These are phyloP conservation scores for Diaprepes abbreviatus DNA, from an alignment of 2,888 invertebrate species.

Conservation along the genomic window DNA sequence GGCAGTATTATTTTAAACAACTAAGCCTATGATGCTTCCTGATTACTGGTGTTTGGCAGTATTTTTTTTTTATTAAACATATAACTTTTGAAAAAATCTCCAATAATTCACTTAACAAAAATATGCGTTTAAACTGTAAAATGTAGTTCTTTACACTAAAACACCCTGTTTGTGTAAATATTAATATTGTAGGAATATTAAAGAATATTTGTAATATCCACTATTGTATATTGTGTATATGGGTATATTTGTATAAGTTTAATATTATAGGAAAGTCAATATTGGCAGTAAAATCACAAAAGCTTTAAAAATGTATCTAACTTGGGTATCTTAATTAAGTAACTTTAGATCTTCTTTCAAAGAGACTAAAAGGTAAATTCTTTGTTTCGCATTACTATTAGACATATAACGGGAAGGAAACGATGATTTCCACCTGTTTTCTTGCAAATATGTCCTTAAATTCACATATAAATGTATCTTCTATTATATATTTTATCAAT, in stretches of 20 bases:
- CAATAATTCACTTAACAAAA: slow-evolving; percentile 22
- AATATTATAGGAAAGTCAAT: slow-evolving; percentile 11
- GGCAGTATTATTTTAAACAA: slow-evolving; percentile 15
- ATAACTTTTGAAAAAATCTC: slow-evolving; percentile 37
- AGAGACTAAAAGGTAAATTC: too few relatives aligned
- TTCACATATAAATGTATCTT: too few relatives aligned
- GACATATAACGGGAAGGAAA: too few relatives aligned
- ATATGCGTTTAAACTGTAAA: not conserved
- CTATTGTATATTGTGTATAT: slow-evolving; percentile 27
- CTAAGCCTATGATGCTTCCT: slow-evolving; percentile 21
- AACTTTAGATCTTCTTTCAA: too few relatives aligned
- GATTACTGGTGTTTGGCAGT: slow-evolving; percentile 29
- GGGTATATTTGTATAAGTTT: slow-evolving; percentile 10
- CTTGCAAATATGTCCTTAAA: too few relatives aligned
- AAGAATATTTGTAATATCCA: slow-evolving; percentile 29
- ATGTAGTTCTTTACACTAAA: not conserved
- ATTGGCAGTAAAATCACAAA: slow-evolving; percentile 20
- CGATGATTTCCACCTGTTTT: too few relatives aligned
- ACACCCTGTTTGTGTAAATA: not conserved
- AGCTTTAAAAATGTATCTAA: slow-evolving; percentile 13
- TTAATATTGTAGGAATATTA: not conserved
- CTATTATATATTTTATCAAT: too few relatives aligned
- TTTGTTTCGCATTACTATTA: too few relatives aligned
- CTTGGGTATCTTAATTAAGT: too few relatives aligned
- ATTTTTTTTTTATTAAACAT: slow-evolving; percentile 12